Evolutionary conservation across 2,113 vertebrate species (phyloP), one percentile per base, ranked within the genome.

Genomic region (Psammodynastes pulverulentus): DNA sequence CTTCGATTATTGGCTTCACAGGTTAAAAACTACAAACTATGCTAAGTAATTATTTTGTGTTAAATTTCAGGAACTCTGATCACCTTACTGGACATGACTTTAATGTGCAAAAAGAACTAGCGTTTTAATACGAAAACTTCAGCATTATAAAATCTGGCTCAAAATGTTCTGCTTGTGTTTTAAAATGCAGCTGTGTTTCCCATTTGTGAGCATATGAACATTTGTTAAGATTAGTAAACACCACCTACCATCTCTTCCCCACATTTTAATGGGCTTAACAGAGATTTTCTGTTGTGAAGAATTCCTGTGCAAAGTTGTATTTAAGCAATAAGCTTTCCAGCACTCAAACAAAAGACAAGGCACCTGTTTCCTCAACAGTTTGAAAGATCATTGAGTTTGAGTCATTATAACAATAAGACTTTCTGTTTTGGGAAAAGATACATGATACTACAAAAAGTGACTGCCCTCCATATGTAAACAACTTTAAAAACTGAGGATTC

Each of bases 141-240:
- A 6, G 92, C n/a, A 88, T 1, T 12, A 8, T 21, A 21, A 90
- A 89, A 9, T 0, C 0, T 52, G 39, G 17, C 58, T 84, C 92
- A 91, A 24, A 34, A 21, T 1, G 3, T 3, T 86, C 23, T 52
- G 19, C 9, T 94, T 52, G 9, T 39, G 39, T 79, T 93, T 92
- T 92, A 94, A 93, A 92, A 91, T 90, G 94, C 95, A 96, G 95
- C 94, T 97, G 95, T 89, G 92, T 62, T 89, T 93, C 84, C 93
- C 92, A 85, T 92, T 94, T 56, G 45, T 9, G 93, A 92, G 91
- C 39, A 92, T 51, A 92, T n/a, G 54, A 29, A 84, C 90, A 92
- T 89, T 92, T 92, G 91, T 89, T 58, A 62, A 85, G 79, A 86
- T 52, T 54, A 53, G 88, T 0, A 62, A 85, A 45, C 67, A 0